Evolutionary conservation across 2,888 invertebrate species (phyloP).

Genomic region (Parasteatoda lunata): DNA sequence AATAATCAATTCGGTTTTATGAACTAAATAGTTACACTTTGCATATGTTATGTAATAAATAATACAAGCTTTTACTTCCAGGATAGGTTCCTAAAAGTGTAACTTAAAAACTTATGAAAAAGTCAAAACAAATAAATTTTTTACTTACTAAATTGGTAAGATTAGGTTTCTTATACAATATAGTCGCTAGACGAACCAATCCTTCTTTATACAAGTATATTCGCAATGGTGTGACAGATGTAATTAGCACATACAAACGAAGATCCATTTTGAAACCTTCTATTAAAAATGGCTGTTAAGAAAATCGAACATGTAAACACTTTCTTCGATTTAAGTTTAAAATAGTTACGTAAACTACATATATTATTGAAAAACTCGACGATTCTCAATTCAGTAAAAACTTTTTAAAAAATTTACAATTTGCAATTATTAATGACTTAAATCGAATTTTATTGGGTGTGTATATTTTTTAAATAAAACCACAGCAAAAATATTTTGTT

Average conservation of each 20-base stretch:
- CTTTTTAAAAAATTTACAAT: neutral
- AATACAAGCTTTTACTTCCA: too few relatives aligned
- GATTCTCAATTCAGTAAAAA: neutral
- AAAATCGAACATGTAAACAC: too few relatives aligned
- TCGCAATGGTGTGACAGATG: conserved; percentile 91
- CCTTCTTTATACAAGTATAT: conserved; percentile 95
- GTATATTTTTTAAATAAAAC: neutral
- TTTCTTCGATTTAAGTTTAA: conserved; percentile 17
- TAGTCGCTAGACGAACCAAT: conserved; percentile 90
- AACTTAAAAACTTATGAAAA: neutral
- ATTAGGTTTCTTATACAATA: conserved; percentile 88
- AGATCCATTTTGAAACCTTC: conserved; percentile 96
- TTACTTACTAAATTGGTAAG: conserved; percentile 81
- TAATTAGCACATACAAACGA: conserved; percentile 89
- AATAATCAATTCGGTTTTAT: neutral
- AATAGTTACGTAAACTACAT: conserved; percentile 50
- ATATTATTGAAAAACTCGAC: neutral
- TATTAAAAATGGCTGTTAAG: conserved; percentile 84
- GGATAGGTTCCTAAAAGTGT: too few relatives aligned
- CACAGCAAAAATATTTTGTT: neutral
- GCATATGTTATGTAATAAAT: neutral
- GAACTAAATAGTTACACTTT: neutral
- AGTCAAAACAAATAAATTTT: neutral
- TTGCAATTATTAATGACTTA: neutral
- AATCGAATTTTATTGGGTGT: neutral